phyloP scores from a whole-genome alignment of 2,888 invertebrate species.

The Operophtera brumata region DNA sequence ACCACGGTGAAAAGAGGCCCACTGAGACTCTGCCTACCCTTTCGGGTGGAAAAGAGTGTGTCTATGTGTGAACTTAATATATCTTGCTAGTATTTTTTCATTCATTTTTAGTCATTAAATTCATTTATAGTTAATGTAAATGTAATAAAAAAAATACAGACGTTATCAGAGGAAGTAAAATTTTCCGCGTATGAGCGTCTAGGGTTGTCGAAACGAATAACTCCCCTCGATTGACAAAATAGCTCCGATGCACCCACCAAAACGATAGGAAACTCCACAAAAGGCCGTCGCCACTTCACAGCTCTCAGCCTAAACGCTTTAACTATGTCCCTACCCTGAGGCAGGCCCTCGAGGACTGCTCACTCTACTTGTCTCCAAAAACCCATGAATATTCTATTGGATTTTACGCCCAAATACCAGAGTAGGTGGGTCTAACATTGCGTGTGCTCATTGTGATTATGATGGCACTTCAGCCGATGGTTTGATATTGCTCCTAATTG shows the following conservation, averaged over 20 bases:
- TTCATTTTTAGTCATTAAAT: no score
- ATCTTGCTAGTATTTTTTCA: no score
- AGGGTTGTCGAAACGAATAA: constrained; percentile 67
- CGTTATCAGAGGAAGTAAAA: constrained; percentile 27
- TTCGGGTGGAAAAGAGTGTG: no score
- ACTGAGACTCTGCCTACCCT: no score
- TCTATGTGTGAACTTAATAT: no score
- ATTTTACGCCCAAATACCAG: constrained; percentile 59
- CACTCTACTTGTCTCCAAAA: constrained; percentile 80
- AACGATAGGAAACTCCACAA: constrained; percentile 76
- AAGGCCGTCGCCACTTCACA: constrained; percentile 70
- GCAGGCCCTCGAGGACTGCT: constrained; percentile 67
- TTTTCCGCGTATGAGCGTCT: constrained; percentile 51
- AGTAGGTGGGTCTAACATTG: constrained; percentile 56
- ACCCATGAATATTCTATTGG: constrained; percentile 65
- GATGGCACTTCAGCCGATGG: constrained; percentile 77
- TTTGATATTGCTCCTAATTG: constrained; percentile 78
- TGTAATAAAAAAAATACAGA: no score
- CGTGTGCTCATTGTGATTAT: constrained; percentile 65
- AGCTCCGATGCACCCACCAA: constrained; percentile 66
- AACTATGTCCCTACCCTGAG: constrained; percentile 74
- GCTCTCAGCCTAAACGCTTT: constrained; percentile 78
- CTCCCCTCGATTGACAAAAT: constrained; percentile 74
- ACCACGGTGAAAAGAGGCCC: no score
- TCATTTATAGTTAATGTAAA: no score